These are phyloP conservation scores for Chloebia gouldiae DNA, from an alignment of 2,113 vertebrate genomes.

Conservation along the genomic window DNA sequence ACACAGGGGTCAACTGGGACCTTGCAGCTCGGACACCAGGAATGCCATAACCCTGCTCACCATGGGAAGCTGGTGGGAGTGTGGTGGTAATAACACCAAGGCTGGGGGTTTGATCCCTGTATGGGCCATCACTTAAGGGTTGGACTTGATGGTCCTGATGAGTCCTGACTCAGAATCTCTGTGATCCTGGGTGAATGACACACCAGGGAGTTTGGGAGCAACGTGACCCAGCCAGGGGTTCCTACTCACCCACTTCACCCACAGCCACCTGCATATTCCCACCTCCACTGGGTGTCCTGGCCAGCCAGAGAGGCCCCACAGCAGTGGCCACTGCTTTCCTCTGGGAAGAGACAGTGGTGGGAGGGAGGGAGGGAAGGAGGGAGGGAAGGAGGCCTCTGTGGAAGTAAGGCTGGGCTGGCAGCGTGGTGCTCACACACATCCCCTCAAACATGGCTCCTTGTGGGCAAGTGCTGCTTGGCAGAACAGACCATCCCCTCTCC, in stretches of 20 bases:
- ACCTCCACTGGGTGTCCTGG: neutral
- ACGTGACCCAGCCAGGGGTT: neutral
- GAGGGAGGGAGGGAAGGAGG: neutral
- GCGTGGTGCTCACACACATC: rapidly evolving
- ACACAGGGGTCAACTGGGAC: neutral
- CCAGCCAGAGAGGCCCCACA: neutral
- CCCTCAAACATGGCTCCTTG: rapidly evolving
- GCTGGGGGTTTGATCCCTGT: neutral
- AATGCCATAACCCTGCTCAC: neutral
- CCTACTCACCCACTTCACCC: neutral
- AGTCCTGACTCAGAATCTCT: neutral
- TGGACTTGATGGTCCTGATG: neutral
- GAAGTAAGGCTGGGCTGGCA: rapidly evolving
- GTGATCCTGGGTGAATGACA: neutral
- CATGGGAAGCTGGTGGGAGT: neutral
- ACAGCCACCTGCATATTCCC: neutral
- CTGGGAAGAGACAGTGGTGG: neutral
- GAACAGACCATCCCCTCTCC: neutral
- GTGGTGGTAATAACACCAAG: neutral
- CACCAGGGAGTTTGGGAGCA: neutral
- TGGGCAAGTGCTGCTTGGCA: neutral
- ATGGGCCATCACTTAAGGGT: neutral
- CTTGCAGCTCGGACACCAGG: neutral
- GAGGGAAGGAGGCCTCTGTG: neutral
- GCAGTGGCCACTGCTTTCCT: neutral